Percentiles rank a stretch among this genome's conserved stretches.
These are phyloP conservation scores for Sycon ciliatum DNA, from an alignment of 37 sponge, comb jelly and placozoan species.

Conservation along the genomic window DNA sequence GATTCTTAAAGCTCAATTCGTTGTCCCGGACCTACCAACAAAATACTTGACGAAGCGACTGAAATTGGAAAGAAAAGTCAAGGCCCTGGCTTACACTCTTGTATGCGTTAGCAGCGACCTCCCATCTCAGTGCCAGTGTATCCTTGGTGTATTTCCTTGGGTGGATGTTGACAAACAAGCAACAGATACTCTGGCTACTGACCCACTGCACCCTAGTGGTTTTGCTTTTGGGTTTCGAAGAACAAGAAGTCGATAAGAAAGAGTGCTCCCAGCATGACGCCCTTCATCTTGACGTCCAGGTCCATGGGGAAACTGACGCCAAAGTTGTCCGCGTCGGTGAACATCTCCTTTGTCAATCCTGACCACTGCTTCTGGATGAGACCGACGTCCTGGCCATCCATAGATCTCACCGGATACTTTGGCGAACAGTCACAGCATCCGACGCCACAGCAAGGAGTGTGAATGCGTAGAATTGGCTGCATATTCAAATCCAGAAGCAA, in stretches of 20 bases:
- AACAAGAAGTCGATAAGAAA: constrained; percentile 70
- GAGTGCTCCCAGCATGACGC: constrained; percentile 72
- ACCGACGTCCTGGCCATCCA: constrained; percentile 65
- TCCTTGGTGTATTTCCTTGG: too few species aligned
- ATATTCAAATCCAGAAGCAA: too few species aligned
- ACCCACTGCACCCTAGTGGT: not conserved
- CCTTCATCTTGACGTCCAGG: constrained; percentile 84
- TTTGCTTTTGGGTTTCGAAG: constrained; percentile 1
- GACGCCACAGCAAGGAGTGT: not conserved
- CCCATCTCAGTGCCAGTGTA: too few species aligned
- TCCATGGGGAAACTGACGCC: constrained; percentile 86
- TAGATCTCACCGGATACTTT: constrained; percentile 45
- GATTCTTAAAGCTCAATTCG: too few species aligned
- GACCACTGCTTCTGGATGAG: constrained; percentile 87
- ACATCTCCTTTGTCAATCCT: constrained; percentile 76
- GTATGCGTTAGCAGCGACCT: too few species aligned
- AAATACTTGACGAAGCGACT: too few species aligned
- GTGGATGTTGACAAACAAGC: too few species aligned
- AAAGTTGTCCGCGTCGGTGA: constrained; percentile 97
- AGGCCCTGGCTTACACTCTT: too few species aligned
- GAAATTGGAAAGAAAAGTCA: too few species aligned
- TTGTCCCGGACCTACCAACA: too few species aligned
- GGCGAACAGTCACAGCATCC: not conserved
- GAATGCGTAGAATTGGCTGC: too few species aligned
- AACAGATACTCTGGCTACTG: too few species aligned